phyloP scores from a whole-genome alignment of 30 jellyfish, hydroid and myxozoan genomes.

The Cassiopea xamachana region DNA sequence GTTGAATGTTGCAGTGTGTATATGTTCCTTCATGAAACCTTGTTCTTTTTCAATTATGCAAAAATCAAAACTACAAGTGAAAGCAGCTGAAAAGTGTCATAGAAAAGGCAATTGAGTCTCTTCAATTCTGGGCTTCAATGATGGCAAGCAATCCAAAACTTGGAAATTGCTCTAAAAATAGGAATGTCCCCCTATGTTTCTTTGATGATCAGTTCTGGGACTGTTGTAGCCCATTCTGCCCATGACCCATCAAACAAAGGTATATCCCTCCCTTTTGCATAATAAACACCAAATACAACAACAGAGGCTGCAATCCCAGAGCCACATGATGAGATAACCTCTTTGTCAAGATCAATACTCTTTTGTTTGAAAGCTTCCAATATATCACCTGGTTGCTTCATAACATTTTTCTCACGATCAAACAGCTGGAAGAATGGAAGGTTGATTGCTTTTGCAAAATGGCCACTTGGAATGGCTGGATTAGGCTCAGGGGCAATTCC shows the following conservation, averaged over 20 bases:
- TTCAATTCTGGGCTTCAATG: too few relatives aligned
- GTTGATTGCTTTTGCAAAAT: conserved; percentile 59
- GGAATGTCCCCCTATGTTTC: conserved; percentile 51
- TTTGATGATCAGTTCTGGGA: conserved; percentile 64
- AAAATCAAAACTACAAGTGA: too few relatives aligned
- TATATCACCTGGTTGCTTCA: conserved; percentile 49
- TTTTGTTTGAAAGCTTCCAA: conserved; percentile 55
- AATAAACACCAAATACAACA: conserved; percentile 33
- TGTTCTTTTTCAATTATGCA: too few relatives aligned
- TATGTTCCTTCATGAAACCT: too few relatives aligned
- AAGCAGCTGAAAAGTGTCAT: background rate
- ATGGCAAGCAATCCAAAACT: too few relatives aligned
- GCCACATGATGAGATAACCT: conserved; percentile 63
- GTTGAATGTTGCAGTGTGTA: too few relatives aligned
- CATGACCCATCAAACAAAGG: conserved; percentile 78
- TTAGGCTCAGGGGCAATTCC: conserved; percentile 80
- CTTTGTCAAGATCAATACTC: conserved; percentile 64
- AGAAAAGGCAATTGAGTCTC: background rate
- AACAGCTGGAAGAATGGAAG: conserved; percentile 55
- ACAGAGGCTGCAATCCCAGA: conserved; percentile 77
- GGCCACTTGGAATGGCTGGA: conserved; percentile 84
- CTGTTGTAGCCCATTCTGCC: conserved; percentile 76
- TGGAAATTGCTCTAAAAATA: too few relatives aligned
- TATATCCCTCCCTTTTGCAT: conserved; percentile 36
- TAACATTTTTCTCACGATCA: conserved; percentile 46